Conservation (phyloP, 2,797 vertebrate species). For the Dendrocincla tyrannina region DNA sequence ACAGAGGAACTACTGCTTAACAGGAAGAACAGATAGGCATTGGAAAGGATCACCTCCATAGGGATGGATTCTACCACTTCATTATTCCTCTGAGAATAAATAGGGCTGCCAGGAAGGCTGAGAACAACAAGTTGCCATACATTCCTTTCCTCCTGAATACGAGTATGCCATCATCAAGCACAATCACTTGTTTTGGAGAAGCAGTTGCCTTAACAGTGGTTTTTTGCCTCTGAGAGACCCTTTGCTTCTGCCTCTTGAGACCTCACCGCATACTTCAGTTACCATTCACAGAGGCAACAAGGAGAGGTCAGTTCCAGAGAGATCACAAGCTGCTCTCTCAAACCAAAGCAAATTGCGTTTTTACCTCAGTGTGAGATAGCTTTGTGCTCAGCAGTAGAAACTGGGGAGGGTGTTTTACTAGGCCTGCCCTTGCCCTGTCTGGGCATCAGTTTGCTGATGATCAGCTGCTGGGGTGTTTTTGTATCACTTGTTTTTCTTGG, state of each 20-base stretch:
- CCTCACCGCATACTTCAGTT: background rate
- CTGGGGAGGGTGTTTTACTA: background rate
- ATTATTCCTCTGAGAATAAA: background rate
- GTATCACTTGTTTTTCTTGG: background rate
- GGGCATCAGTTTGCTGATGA: background rate
- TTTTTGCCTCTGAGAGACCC: background rate
- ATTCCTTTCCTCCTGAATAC: background rate
- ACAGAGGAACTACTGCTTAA: background rate
- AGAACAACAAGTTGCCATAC: background rate
- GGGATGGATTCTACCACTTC: background rate
- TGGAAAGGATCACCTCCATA: background rate
- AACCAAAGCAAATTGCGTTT: background rate
- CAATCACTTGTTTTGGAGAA: background rate
- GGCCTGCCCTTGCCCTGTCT: background rate
- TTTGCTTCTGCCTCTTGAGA: background rate
- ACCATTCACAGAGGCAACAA: background rate
- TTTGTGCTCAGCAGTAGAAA: background rate
- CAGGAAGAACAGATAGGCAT: background rate
- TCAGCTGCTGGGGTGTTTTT: background rate
- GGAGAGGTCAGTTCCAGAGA: background rate
- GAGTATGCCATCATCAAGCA: background rate
- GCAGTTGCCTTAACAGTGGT: background rate
- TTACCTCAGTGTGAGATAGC: background rate
- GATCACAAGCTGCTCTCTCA: background rate
- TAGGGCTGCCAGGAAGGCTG: background rate